Percentiles rank a stretch among this genome's conserved stretches.
Evolutionary conservation across 2,888 invertebrate species (phyloP).

Genomic region (Meganola albula): DNA sequence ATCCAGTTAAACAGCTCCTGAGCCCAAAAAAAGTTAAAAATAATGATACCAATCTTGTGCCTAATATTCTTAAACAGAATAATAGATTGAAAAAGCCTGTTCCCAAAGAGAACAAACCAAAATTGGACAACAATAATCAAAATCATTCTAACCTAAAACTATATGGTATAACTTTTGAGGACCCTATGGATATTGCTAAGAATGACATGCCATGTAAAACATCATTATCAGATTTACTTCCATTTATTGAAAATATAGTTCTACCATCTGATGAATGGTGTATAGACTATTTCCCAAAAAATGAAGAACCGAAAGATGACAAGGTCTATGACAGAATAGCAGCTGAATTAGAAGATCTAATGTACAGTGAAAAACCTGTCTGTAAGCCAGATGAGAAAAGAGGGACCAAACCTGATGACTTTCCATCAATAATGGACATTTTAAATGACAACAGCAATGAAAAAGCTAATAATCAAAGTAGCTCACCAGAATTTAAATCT

Average conservation of each 20-base stretch:
- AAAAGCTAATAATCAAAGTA: conserved; percentile 39
- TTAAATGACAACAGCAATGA: conserved; percentile 51
- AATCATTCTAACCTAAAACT: conserved; percentile 47
- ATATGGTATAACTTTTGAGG: conserved; percentile 59
- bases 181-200: conserved; percentile 35
- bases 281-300: conserved; percentile 65
- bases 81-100: conserved; percentile 49
- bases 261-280: conserved; percentile 67
- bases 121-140: conserved; percentile 23
- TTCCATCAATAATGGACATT: conserved; percentile 73
- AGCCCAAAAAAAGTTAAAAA: conserved; percentile 36
- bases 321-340: conserved; percentile 73
- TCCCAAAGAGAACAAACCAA: conserved; percentile 38
- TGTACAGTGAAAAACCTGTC: conserved; percentile 60
- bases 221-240: conserved; percentile 49
- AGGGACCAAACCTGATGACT: conserved; percentile 53
- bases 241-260: conserved; percentile 47
- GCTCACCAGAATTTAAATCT: conserved; percentile 41
- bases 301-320: conserved; percentile 61
- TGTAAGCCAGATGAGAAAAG: conserved; percentile 39
- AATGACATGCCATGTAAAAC: conserved; percentile 39
- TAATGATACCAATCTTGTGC: conserved; percentile 22
- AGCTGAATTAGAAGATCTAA: conserved; percentile 69
- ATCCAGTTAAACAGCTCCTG: conserved; percentile 44
- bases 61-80: conserved; percentile 58